Evolutionary conservation across 2,888 invertebrate species (phyloP).

Genomic region (Bugula neritina): DNA sequence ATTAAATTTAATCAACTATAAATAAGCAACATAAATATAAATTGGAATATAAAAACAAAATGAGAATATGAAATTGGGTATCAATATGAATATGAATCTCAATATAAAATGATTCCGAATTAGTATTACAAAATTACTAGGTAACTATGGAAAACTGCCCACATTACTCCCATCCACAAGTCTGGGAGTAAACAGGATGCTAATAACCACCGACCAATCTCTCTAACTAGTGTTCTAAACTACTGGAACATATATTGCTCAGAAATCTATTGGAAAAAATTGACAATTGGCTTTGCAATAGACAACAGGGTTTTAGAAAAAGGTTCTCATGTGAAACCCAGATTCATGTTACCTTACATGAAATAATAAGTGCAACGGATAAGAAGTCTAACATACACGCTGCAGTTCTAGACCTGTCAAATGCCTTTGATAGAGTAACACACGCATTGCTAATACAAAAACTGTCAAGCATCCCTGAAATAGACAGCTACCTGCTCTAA

Average conservation of each 20-base stretch:
- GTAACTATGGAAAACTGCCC: neutral
- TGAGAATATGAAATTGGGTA: too few relatives aligned
- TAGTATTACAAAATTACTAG: too few relatives aligned
- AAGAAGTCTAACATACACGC: neutral
- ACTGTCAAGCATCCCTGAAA: conserved; percentile 1
- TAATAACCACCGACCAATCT: too few relatives aligned
- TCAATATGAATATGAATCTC: too few relatives aligned
- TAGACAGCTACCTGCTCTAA: neutral
- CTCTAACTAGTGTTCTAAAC: neutral
- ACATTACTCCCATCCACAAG: neutral
- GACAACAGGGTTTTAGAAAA: conserved; percentile 8
- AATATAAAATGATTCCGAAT: too few relatives aligned
- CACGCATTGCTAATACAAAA: conserved; percentile 7
- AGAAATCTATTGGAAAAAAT: neutral
- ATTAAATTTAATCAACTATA: too few relatives aligned
- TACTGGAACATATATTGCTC: neutral
- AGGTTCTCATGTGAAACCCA: conserved; percentile 13
- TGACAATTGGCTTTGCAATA: neutral
- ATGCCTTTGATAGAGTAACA: neutral
- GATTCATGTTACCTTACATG: neutral
- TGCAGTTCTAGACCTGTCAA: conserved; percentile 1
- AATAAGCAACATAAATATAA: too few relatives aligned
- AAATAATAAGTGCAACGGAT: neutral
- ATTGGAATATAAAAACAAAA: too few relatives aligned
- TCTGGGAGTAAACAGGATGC: neutral